Conservation (phyloP, 2,888 invertebrate genomes). For the Nipponacmea schrenckii region DNA sequence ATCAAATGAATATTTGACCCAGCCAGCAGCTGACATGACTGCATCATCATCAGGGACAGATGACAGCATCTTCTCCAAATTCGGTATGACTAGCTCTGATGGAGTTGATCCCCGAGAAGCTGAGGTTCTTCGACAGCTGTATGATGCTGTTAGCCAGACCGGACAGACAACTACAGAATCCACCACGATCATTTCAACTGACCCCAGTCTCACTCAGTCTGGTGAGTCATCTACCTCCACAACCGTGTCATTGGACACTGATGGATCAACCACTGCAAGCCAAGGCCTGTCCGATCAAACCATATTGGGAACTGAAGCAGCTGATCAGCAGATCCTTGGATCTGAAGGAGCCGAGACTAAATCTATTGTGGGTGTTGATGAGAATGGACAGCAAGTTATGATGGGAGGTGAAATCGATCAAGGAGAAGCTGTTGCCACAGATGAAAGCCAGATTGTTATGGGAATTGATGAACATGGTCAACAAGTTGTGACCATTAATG, state of each 20-base stretch:
- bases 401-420: background rate
- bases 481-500: background rate
- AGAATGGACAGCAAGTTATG: background rate
- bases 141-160: background rate
- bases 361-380: background rate
- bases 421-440: background rate
- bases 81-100: background rate
- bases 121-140: background rate
- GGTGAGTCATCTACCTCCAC: background rate
- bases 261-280: background rate
- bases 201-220: background rate
- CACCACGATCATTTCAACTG: background rate
- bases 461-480: background rate
- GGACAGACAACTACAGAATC: background rate
- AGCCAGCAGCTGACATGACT: too few species aligned
- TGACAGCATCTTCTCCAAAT: background rate
- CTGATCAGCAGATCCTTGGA: background rate
- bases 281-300: background rate
- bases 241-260: background rate
- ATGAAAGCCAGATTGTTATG: background rate
- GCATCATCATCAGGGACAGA: background rate
- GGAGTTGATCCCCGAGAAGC: background rate
- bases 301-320: background rate
- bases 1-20: too few species aligned
- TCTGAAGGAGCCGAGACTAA: background rate